phyloP scores from a whole-genome alignment of 2,113 vertebrate species.

The Lepisosteus osseus region DNA sequence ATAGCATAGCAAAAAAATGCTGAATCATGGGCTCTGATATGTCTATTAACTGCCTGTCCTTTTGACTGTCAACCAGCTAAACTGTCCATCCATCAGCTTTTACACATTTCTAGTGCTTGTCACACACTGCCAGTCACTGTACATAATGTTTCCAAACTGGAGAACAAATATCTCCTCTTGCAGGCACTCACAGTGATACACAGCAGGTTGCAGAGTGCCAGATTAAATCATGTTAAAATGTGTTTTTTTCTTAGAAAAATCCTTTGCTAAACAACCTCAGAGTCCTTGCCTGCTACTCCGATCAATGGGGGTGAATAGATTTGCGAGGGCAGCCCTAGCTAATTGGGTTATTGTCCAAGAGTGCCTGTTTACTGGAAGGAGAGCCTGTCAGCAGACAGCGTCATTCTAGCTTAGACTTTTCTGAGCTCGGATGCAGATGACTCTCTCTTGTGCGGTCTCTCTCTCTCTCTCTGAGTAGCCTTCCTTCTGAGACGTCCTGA shows the following conservation, averaged over 20 bases:
- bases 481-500: slow-evolving; percentile 44
- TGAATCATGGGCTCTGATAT: too few species aligned
- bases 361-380: slow-evolving; percentile 66
- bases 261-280: slow-evolving; percentile 53
- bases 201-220: slow-evolving; percentile 28
- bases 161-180: slow-evolving; percentile 8
- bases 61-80: neutral
- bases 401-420: slow-evolving; percentile 62
- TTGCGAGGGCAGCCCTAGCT: slow-evolving; percentile 59
- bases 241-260: neutral
- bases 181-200: slow-evolving; percentile 25
- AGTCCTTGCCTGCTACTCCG: slow-evolving; percentile 59
- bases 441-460: slow-evolving; percentile 21
- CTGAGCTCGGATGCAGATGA: slow-evolving; percentile 33
- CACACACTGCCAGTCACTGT: neutral
- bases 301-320: slow-evolving; percentile 61
- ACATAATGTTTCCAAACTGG: neutral
- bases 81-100: neutral
- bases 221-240: slow-evolving; percentile 45
- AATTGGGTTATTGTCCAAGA: slow-evolving; percentile 70
- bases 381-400: slow-evolving; percentile 60
- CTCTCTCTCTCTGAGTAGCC: slow-evolving; percentile 49
- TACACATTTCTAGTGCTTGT: neutral
- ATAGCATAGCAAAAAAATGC: neutral
- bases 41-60: neutral